Evolutionary conservation across 2,113 vertebrate species (phyloP).

Genomic region (Hepsetus odoe): DNA sequence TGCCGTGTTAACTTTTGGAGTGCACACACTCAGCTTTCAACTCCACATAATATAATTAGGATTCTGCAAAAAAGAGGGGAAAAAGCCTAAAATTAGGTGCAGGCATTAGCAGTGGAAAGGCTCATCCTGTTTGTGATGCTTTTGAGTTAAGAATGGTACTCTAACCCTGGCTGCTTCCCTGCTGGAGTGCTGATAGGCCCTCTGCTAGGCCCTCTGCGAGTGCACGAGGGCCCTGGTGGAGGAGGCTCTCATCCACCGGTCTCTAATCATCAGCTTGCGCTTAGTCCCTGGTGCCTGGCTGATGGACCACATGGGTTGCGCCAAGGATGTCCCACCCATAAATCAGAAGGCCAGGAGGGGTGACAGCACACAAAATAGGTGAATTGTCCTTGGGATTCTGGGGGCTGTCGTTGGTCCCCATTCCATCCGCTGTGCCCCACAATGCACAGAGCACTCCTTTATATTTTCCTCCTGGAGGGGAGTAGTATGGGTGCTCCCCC

Average conservation of each 20-base stretch:
- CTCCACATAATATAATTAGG: constrained; percentile 76
- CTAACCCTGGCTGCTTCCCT: constrained; percentile 64
- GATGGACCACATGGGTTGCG: constrained; percentile 73
- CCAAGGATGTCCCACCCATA: constrained; percentile 77
- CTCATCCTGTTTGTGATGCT: constrained; percentile 68
- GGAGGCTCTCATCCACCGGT: constrained; percentile 73
- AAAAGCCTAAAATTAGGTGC: constrained; percentile 70
- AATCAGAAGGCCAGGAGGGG: constrained; percentile 75
- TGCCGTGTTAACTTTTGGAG: constrained; percentile 78
- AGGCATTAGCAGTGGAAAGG: constrained; percentile 71
- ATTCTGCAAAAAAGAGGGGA: constrained; percentile 64
- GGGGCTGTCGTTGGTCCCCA: constrained; percentile 65
- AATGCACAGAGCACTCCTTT: constrained; percentile 62
- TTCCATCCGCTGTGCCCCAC: constrained; percentile 55
- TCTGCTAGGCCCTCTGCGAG: constrained; percentile 56
- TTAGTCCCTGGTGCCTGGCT: constrained; percentile 68
- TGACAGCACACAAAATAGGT: constrained; percentile 77
- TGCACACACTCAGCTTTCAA: constrained; percentile 66
- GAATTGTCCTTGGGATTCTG: constrained; percentile 75
- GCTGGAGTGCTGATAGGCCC: constrained; percentile 68
- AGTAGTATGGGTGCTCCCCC: constrained; percentile 73
- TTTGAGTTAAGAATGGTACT: constrained; percentile 77
- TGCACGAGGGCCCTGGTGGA: constrained; percentile 72
- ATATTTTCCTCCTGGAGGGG: constrained; percentile 71
- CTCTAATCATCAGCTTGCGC: constrained; percentile 74